Evolutionary conservation across 1,140 invertebrate species (phyloP), one percentile per base, ranked within the genome.

Genomic region (Drosophila saltans): DNA sequence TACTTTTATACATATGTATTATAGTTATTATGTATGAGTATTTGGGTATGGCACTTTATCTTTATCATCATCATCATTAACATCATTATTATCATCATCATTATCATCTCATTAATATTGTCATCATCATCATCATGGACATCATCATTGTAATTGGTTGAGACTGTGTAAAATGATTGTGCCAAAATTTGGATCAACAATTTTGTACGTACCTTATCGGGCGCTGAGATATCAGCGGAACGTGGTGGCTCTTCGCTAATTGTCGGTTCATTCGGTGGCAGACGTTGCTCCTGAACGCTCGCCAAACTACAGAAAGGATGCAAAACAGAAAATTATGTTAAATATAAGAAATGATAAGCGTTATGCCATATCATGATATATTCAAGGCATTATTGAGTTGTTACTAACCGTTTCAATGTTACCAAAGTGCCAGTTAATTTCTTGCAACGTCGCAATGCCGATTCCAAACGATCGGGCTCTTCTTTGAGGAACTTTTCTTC

Each of bases 401-500:
- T 30, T 33, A 74, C 72, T 75, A 95, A 99, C 98, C 98, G 96
- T 95, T 99, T 99, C 24, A 99, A 93, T 57, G 98, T 99, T 52
- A 99, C 98, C 73, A 99, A 94, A 43, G 98, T 99, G 69, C 98
- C 97, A 7, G 98, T 99, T 10, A 99, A 93, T 92, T 99, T 99
- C 93, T 99, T 99, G 94, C 98, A 99, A 68, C 98, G 94, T 80
- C 97, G 95, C 61, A 99, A 93, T 48, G 97, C 97, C 75, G 95
- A 96, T 90, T 99, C 98, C 43, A 99, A 92, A 70, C 97, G 94
- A 90, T 98, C 97, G 0, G 98, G 98, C 92, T 99, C 98, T 91
- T 99, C 97, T 92, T 98, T 98, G 39, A 99, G 93, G 94, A 99
- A 98, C 94, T 97, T 98, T 94, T 99, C 98, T 93, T 99, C 98